phyloP scores from a whole-genome alignment of 2,888 invertebrate species.

The Cheilosia vernalis region DNA sequence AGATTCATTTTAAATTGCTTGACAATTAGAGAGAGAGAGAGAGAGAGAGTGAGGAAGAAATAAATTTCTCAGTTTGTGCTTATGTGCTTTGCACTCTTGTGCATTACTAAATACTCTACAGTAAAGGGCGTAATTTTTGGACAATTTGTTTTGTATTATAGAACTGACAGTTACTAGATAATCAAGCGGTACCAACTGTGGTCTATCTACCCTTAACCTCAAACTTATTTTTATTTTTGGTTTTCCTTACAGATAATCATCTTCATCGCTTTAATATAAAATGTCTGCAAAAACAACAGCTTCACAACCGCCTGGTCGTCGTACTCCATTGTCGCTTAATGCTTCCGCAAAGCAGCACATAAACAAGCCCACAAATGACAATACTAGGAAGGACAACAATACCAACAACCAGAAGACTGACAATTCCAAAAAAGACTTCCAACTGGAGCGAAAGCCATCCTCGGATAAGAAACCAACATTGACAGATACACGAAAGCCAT shows the following conservation, averaged over 20 bases:
- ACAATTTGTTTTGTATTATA: neutral
- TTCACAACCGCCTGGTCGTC: constrained; percentile 78
- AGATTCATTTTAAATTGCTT: no score
- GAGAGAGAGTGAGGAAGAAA: no score
- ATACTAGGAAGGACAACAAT: constrained; percentile 54
- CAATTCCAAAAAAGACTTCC: constrained; percentile 68
- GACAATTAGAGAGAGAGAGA: no score
- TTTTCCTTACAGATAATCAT: constrained; percentile 32
- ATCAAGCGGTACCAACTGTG: no score
- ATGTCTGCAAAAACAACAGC: constrained; percentile 80
- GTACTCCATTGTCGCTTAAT: constrained; percentile 77
- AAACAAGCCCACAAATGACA: constrained; percentile 62
- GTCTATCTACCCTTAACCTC: neutral
- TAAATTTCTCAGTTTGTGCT: no score
- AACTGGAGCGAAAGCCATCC: constrained; percentile 59
- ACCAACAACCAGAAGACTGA: constrained; percentile 75
- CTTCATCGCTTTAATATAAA: constrained; percentile 5
- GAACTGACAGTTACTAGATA: no score
- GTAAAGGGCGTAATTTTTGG: neutral
- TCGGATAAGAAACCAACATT: constrained; percentile 56
- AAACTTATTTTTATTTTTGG: neutral
- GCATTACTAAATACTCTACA: neutral
- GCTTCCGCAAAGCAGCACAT: constrained; percentile 63
- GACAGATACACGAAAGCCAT: constrained; percentile 39
- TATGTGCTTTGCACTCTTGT: neutral